Conservation (phyloP, 2,113 vertebrate genomes). For the Pan paniscus region DNA sequence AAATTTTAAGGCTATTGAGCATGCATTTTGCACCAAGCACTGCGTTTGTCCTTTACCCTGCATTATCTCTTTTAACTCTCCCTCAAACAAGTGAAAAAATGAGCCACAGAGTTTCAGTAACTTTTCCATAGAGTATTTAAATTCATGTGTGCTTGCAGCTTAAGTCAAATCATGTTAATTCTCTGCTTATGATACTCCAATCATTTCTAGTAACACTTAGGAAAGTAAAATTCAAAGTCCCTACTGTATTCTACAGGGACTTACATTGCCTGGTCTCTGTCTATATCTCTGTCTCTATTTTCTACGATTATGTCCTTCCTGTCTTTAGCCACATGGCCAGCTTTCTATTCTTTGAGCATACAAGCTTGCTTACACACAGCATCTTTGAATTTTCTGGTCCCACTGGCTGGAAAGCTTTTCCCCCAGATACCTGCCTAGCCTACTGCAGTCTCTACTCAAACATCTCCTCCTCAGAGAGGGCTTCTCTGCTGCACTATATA, state of each 20-base stretch:
- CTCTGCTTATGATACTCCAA: too few species aligned
- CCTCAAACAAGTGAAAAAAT: neutral
- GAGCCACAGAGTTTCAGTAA: neutral
- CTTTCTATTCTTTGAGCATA: neutral
- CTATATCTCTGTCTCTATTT: neutral
- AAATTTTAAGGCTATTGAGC: neutral
- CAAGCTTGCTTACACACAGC: neutral
- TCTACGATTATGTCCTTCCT: rapidly evolving
- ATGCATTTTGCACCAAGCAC: neutral
- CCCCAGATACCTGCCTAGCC: neutral
- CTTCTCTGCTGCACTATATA: neutral
- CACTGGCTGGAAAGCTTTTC: neutral
- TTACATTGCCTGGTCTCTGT: neutral
- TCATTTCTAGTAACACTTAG: neutral
- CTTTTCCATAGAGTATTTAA: neutral
- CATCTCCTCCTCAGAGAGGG: neutral
- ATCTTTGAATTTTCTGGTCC: neutral
- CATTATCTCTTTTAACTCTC: neutral
- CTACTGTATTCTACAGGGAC: too few species aligned
- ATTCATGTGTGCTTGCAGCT: neutral
- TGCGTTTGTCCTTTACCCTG: neutral
- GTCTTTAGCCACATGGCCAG: neutral
- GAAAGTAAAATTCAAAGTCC: neutral
- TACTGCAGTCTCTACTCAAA: neutral
- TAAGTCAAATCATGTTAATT: neutral